These are phyloP conservation scores for Falco novaeseelandiae DNA, from an alignment of 2,797 vertebrate species.

Conservation along the genomic window DNA sequence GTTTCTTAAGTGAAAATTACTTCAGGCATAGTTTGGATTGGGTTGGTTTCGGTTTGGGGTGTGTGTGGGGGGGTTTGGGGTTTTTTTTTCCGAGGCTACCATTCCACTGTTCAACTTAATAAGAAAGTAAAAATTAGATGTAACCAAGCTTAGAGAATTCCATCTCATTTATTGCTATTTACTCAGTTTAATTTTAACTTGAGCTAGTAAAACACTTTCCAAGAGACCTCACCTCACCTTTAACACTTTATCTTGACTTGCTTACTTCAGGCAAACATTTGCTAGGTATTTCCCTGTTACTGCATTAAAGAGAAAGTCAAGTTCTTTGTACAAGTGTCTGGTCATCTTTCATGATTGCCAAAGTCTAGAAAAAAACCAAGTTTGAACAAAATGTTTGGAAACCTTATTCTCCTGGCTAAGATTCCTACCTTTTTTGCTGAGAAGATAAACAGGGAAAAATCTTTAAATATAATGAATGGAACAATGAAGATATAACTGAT, in stretches of 20 bases:
- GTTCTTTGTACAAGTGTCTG: constrained; percentile 7
- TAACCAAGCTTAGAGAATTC: constrained; percentile 63
- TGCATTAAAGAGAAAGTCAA: neutral
- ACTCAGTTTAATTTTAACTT: constrained; percentile 33
- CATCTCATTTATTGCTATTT: constrained; percentile 21
- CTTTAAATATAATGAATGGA: neutral
- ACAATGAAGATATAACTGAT: neutral
- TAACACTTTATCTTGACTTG: constrained; percentile 29
- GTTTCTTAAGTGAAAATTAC: neutral
- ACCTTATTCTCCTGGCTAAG: neutral
- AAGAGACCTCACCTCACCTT: constrained; percentile 36
- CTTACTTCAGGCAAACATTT: constrained; percentile 70
- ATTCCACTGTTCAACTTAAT: neutral
- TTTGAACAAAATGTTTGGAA: neutral
- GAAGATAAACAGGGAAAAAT: neutral
- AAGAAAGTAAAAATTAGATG: neutral
- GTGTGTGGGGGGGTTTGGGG: too few relatives aligned
- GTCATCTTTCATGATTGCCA: neutral
- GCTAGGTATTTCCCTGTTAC: constrained; percentile 3
- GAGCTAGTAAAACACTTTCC: constrained; percentile 33
- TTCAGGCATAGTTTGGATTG: neutral
- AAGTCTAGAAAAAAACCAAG: constrained; percentile 15
- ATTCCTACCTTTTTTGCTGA: neutral
- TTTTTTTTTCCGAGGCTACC: neutral
- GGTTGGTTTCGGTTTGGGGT: neutral